These are phyloP conservation scores for Clunio marinus DNA, from an alignment of 2,888 invertebrate genomes.

Conservation along the genomic window DNA sequence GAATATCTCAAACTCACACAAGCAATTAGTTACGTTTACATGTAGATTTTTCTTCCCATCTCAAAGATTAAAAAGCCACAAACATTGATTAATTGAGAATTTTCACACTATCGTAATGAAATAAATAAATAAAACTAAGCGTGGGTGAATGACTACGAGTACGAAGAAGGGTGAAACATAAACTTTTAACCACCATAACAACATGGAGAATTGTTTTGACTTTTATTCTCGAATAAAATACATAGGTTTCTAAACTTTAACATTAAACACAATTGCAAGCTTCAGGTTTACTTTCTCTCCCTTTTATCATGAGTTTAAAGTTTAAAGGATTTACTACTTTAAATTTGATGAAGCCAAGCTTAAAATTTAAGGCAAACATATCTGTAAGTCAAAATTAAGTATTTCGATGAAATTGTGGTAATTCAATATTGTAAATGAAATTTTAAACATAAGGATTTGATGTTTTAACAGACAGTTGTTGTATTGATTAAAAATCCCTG, in stretches of 20 bases:
- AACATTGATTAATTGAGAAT: constrained; percentile 18
- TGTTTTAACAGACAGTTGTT: too few species aligned
- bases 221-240: background rate
- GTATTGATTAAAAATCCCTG: too few species aligned
- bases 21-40: constrained; percentile 17
- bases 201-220: background rate
- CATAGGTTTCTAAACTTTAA: too few species aligned
- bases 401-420: too few species aligned
- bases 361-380: too few species aligned
- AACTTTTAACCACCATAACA: too few species aligned
- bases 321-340: too few species aligned
- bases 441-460: too few species aligned
- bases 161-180: background rate
- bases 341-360: too few species aligned
- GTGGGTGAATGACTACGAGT: background rate
- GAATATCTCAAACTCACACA: background rate
- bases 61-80: constrained; percentile 15
- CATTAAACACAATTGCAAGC: background rate
- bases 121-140: background rate
- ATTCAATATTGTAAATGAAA: too few species aligned
- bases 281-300: background rate
- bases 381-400: too few species aligned
- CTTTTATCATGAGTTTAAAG: background rate
- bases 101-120: constrained; percentile 4
- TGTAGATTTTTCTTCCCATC: background rate